phyloP scores from a whole-genome alignment of 2,888 invertebrate species.

The Drosophila suboccidentalis region DNA sequence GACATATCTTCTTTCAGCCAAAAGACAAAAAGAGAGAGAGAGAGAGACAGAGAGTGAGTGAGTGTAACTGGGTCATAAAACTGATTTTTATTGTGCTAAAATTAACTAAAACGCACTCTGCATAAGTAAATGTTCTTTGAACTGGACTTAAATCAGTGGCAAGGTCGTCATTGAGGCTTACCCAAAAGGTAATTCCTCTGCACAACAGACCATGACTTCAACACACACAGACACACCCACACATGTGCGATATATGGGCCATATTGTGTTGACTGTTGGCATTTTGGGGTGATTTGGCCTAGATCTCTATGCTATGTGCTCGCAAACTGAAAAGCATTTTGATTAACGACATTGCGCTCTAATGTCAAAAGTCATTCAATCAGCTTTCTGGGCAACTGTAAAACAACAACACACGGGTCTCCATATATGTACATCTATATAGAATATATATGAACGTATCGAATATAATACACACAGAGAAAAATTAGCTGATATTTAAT shows the following conservation, averaged over 20 bases:
- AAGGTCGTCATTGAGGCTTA: slow-evolving; percentile 23
- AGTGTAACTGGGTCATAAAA: slow-evolving; percentile 58
- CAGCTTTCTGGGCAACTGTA: slow-evolving; percentile 44
- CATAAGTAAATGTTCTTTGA: slow-evolving; percentile 44
- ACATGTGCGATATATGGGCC: slow-evolving; percentile 24
- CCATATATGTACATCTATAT: not conserved
- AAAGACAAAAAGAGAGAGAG: not conserved
- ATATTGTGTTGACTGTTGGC: slow-evolving; percentile 46
- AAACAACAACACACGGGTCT: slow-evolving; percentile 28
- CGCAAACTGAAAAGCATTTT: slow-evolving; percentile 64
- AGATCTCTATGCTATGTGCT: slow-evolving; percentile 23
- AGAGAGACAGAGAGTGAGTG: not conserved
- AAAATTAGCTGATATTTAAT: too few species aligned
- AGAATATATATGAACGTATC: not conserved
- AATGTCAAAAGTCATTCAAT: slow-evolving; percentile 82
- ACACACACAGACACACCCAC: not conserved
- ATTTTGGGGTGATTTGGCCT: slow-evolving; percentile 40
- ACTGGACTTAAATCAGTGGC: slow-evolving; percentile 27
- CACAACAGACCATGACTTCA: slow-evolving; percentile 10
- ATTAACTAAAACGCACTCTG: slow-evolving; percentile 62
- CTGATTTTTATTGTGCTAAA: slow-evolving; percentile 73
- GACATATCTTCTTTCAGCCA: slow-evolving; percentile 26
- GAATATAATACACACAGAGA: not conserved
- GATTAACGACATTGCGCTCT: slow-evolving; percentile 79
- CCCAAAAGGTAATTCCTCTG: slow-evolving; percentile 35